Base-by-base conservation (phyloP, 2,888 invertebrate genomes). In the Toxonevra muliebris region DNA sequence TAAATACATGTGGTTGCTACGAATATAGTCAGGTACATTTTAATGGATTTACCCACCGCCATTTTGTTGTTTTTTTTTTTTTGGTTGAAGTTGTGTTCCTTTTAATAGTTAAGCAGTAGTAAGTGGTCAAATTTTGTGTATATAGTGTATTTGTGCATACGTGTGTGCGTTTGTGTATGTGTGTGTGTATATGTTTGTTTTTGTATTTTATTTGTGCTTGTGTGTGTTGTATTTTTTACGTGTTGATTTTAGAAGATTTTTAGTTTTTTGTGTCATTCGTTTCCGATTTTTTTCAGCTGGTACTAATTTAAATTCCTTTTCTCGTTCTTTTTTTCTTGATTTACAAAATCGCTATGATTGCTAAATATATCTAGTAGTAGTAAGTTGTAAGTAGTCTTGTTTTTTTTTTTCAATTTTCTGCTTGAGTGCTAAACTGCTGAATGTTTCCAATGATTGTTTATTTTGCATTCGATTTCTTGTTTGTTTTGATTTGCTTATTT, bases 1-100 rank as follows among this genome's bases (percentile, higher is more conserved):
- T 90, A 87, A 79, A 90, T 87, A 81, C 89, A 89, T 73, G 88
- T 87, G 79, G 89, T 88, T 72, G 84, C 84, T 80, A 89, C 83
- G 81, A 90, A 86, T 82, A 89, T 88, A 76, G 90, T 86, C 84
- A 90, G 87, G 87, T 89, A 90, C 88, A 90, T 87, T 87, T 89
- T 89, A 81, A 88, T 86, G 76, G 88, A 87, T 80, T 87, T 87
- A 82, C 86, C 88, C 87, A 89, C 70, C 62, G 80, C 80, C 84
- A 30, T 30, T 30, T 40, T 42, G 41, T 41, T 59, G 12, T 11
- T 40, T n/a, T 40, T 48, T 11, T 20, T 48, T 50, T 59, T 15
- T 40, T n/a, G 42, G 48, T 43, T 61, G 40, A 42, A 5, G 17
- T 11, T 61, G 45, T 17, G 17, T 61, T 17, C 5, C 3, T 7